phyloP scores from a whole-genome alignment of 2,797 vertebrate genomes.

The Pseudocheirus occidentalis region DNA sequence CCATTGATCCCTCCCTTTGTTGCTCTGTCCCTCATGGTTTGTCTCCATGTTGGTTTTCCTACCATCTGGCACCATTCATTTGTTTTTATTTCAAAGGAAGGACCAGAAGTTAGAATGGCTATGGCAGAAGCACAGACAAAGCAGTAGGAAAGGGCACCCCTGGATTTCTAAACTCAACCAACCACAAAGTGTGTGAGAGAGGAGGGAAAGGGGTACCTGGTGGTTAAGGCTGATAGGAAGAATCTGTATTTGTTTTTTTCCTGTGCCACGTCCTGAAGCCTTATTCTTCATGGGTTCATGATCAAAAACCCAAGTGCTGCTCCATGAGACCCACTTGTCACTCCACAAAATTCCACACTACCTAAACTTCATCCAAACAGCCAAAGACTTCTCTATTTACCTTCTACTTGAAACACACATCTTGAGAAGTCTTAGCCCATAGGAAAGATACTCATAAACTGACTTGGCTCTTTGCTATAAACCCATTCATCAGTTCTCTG shows the following conservation, averaged over 20 bases:
- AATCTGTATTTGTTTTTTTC: neutral
- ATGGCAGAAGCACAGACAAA: neutral
- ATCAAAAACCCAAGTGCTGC: neutral
- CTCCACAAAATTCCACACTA: neutral
- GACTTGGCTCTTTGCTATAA: neutral
- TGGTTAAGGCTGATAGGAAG: neutral
- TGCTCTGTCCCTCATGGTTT: neutral
- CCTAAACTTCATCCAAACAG: neutral
- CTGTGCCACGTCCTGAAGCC: neutral
- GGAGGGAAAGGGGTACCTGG: neutral
- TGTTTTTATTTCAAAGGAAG: neutral
- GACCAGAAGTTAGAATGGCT: neutral
- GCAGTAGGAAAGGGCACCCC: neutral
- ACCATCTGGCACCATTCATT: neutral
- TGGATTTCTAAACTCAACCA: neutral
- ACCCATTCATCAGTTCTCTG: neutral
- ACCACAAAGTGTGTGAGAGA: fast-evolving
- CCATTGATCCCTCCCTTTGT: neutral
- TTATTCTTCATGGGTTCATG: neutral
- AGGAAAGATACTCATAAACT: neutral
- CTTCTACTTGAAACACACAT: neutral
- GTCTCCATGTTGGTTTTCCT: neutral
- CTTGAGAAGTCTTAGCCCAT: neutral
- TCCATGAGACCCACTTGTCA: neutral
- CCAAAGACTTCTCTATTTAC: neutral